Evolutionary conservation across 53 echinoderm and acorn worm species (phyloP).

Genomic region (Paelopatides confundens): DNA sequence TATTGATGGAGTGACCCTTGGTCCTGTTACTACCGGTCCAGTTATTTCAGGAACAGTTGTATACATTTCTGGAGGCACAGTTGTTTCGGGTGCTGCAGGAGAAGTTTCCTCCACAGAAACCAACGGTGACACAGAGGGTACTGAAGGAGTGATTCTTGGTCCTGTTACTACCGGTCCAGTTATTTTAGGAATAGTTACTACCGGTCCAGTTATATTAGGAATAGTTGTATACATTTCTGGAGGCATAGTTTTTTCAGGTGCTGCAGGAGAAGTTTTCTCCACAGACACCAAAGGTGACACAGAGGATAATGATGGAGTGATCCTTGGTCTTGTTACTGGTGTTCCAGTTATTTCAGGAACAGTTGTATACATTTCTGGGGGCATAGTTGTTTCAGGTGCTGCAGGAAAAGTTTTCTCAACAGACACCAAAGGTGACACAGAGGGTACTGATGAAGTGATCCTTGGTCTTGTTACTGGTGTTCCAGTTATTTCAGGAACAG

Average conservation of each 20-base stretch:
- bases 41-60: not conserved
- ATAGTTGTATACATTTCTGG: not conserved
- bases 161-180: not conserved
- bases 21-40: not conserved
- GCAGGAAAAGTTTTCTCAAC: not conserved
- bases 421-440: not conserved
- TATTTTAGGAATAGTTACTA: not conserved
- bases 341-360: not conserved
- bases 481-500: not conserved
- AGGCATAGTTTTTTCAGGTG: too few relatives aligned
- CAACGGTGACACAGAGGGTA: not conserved
- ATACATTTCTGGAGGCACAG: too few relatives aligned
- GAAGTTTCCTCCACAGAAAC: not conserved
- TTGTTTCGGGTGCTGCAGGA: not conserved
- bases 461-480: not conserved
- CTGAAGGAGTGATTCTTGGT: not conserved
- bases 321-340: not conserved
- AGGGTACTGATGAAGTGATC: not conserved
- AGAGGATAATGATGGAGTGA: not conserved
- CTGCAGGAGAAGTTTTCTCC: too few relatives aligned
- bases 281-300: too few relatives aligned
- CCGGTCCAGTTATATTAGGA: not conserved
- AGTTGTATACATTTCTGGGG: not conserved
- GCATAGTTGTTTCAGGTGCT: not conserved
- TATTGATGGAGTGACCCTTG: not conserved